Percentiles rank a stretch among this genome's conserved stretches.
Conservation (phyloP, 1,140 invertebrate genomes). For the Diorhabda sublineata region DNA sequence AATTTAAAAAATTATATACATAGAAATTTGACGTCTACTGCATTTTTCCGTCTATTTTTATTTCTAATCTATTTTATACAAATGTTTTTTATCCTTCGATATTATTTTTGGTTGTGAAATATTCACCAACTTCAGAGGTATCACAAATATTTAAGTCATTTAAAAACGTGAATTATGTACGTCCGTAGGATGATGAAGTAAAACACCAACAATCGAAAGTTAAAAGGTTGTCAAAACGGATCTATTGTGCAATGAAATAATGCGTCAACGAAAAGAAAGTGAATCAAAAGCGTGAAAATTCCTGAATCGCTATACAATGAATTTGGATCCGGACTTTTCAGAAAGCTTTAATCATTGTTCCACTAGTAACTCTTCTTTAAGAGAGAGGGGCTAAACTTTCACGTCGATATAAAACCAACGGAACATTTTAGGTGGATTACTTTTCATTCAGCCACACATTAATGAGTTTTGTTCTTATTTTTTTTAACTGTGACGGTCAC, state of each 20-base stretch:
- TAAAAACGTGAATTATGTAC: too few relatives aligned
- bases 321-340: constrained; percentile 28
- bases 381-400: constrained; percentile 44
- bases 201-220: constrained; percentile 28
- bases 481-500: constrained; percentile 22
- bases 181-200: not conserved
- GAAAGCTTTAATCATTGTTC: constrained; percentile 27
- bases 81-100: too few relatives aligned
- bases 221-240: constrained; percentile 24
- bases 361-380: constrained; percentile 30
- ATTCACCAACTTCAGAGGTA: too few relatives aligned
- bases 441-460: constrained; percentile 30
- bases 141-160: too few relatives aligned
- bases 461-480: constrained; percentile 25
- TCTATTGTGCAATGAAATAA: constrained; percentile 33
- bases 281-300: constrained; percentile 34
- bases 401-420: constrained; percentile 46
- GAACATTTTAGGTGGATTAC: constrained; percentile 45
- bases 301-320: constrained; percentile 29
- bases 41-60: too few relatives aligned
- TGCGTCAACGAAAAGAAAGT: constrained; percentile 37
- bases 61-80: too few relatives aligned
- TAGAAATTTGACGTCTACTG: too few relatives aligned
- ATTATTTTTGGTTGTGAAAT: too few relatives aligned
- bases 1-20: too few relatives aligned